These are phyloP conservation scores for Marmota flaviventris DNA, from an alignment of 2,113 vertebrate genomes.

Conservation along the genomic window DNA sequence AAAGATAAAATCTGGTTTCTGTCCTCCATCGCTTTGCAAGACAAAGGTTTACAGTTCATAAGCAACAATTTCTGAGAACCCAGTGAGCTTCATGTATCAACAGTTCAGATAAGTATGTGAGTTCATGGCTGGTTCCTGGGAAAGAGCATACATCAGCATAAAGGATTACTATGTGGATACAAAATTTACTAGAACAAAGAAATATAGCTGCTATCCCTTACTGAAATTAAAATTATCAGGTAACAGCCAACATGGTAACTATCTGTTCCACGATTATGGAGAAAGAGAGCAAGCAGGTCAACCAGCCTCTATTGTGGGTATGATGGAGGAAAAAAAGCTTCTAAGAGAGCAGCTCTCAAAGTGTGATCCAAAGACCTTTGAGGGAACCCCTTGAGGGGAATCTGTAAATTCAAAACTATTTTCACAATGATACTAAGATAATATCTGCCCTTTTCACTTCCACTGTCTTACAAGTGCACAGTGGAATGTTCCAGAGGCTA, in stretches of 20 bases:
- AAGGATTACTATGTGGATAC: slow-evolving; percentile 8
- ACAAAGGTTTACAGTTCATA: slow-evolving; percentile 76
- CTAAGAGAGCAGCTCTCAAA: background rate
- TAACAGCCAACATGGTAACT: background rate
- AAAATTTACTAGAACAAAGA: slow-evolving; percentile 3
- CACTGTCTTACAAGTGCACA: background rate
- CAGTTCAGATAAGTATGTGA: slow-evolving; percentile 63
- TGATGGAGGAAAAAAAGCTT: background rate
- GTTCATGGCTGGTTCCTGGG: slow-evolving; percentile 6
- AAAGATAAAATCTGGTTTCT: slow-evolving; percentile 70
- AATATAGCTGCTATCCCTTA: background rate
- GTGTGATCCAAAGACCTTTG: background rate
- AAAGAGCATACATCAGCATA: background rate
- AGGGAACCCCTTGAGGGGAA: too few relatives aligned
- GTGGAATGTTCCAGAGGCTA: background rate
- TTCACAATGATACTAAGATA: background rate
- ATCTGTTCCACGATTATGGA: slow-evolving; percentile 12
- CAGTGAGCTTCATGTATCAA: background rate
- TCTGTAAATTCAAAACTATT: background rate
- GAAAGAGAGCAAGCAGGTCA: slow-evolving; percentile 9
- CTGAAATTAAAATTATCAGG: slow-evolving; percentile 38
- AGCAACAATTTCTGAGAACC: slow-evolving; percentile 64
- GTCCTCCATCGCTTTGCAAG: slow-evolving; percentile 42
- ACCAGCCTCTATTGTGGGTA: background rate
- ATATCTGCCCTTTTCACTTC: background rate